phyloP scores from a whole-genome alignment of 2,888 invertebrate species.

The Caenorhabditis sp. region DNA sequence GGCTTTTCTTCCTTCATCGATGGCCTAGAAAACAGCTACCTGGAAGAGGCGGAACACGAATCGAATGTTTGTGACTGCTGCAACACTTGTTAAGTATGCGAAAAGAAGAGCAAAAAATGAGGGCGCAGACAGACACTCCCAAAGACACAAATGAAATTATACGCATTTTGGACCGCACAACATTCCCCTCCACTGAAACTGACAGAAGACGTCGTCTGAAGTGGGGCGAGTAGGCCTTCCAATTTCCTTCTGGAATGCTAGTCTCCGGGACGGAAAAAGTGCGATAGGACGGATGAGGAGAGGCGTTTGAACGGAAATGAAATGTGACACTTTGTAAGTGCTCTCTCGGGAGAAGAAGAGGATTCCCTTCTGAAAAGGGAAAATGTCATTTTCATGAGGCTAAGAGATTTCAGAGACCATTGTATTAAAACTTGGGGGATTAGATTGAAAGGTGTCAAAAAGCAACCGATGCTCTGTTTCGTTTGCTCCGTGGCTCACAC shows the following conservation, averaged over 20 bases:
- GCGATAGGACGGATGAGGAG: slow-evolving; percentile 9
- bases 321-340: slow-evolving; percentile 58
- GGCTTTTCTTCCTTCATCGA: too few relatives aligned
- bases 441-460: slow-evolving; percentile 5
- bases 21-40: too few relatives aligned
- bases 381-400: too few relatives aligned
- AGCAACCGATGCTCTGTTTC: too few relatives aligned
- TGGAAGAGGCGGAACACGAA: too few relatives aligned
- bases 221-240: slow-evolving; percentile 15
- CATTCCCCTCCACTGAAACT: slow-evolving; percentile 32
- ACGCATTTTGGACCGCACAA: slow-evolving; percentile 33
- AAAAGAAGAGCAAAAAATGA: slow-evolving; percentile 12
- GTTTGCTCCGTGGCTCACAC: slow-evolving; percentile 17
- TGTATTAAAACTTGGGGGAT: too few relatives aligned
- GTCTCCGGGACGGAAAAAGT: too few relatives aligned
- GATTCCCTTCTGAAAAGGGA: too few relatives aligned
- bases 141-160: slow-evolving; percentile 38
- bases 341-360: slow-evolving; percentile 6
- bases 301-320: slow-evolving; percentile 46
- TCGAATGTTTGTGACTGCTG: too few relatives aligned
- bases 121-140: too few relatives aligned
- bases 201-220: slow-evolving; percentile 48
- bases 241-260: slow-evolving; percentile 35
- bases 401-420: too few relatives aligned
- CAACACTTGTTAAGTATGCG: too few relatives aligned